Conservation (phyloP, 2,888 invertebrate species). For the Daptonema setosum region DNA sequence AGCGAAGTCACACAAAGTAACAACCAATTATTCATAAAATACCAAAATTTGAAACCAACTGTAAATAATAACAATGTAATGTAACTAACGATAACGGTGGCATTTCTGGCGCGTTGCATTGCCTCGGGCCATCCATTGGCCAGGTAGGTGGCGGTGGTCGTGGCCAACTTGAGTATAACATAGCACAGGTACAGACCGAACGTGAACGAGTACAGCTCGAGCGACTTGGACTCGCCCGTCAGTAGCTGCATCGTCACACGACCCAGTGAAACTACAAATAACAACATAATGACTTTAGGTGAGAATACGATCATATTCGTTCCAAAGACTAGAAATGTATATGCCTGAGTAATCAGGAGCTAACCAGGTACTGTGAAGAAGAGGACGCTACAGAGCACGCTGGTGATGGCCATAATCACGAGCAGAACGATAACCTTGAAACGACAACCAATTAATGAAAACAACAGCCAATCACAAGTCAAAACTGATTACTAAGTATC, state of each 20-base stretch:
- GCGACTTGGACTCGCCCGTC: conserved; percentile 41
- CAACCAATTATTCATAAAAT: no score
- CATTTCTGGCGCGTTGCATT: neutral
- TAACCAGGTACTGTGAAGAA: conserved; percentile 63
- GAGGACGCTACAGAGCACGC: conserved; percentile 58
- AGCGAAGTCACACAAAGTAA: no score
- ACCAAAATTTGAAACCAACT: no score
- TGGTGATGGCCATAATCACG: conserved; percentile 53
- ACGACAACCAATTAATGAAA: conserved; percentile 8
- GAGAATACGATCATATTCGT: neutral
- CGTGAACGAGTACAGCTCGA: conserved; percentile 85
- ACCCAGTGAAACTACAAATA: conserved; percentile 2
- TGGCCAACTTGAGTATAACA: conserved; percentile 60
- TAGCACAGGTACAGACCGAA: conserved; percentile 84
- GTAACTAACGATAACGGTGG: neutral
- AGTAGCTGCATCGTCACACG: neutral
- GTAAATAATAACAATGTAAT: no score
- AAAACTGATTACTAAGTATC: neutral
- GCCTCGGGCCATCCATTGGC: conserved; percentile 52
- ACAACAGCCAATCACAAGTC: neutral
- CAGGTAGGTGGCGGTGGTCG: conserved; percentile 61
- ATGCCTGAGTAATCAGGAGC: no score
- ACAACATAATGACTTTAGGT: neutral
- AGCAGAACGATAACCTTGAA: conserved; percentile 38
- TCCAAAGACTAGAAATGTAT: no score